A percentile compares a stretch with the other conserved stretches of the same genome.
These are phyloP conservation scores for Pterobdella sp. DNA, from an alignment of 2,888 invertebrate genomes.

Conservation along the genomic window DNA sequence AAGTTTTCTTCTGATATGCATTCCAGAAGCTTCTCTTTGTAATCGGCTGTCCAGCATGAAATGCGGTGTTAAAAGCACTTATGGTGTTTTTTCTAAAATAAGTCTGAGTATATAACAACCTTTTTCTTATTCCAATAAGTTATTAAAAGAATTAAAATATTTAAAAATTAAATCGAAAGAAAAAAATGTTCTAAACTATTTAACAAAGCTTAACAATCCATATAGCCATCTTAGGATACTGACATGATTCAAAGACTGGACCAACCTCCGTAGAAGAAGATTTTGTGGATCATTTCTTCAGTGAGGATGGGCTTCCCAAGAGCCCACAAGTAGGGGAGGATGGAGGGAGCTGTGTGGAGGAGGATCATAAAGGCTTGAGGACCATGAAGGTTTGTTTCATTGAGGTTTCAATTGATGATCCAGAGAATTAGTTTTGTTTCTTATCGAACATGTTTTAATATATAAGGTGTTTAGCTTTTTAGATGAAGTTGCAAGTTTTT, in stretches of 20 bases:
- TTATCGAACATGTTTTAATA: too few species aligned
- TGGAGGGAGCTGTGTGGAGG: constrained; percentile 63
- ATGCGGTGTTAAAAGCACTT: too few species aligned
- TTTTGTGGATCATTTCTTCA: constrained; percentile 77
- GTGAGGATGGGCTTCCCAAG: constrained; percentile 76
- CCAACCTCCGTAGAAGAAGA: constrained; percentile 68
- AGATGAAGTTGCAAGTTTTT: background rate
- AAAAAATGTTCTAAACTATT: background rate
- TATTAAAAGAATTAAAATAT: background rate
- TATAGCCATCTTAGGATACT: background rate
- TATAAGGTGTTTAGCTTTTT: too few species aligned
- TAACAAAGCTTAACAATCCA: background rate
- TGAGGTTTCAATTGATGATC: too few species aligned
- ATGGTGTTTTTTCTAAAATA: too few species aligned
- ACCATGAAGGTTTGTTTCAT: too few species aligned
- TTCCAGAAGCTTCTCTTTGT: constrained; percentile 61
- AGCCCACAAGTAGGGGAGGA: constrained; percentile 74
- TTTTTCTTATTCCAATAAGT: background rate
- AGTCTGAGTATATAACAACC: too few species aligned
- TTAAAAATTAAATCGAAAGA: background rate
- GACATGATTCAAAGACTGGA: constrained; percentile 7
- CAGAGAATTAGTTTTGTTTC: too few species aligned
- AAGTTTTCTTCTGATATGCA: constrained; percentile 37
- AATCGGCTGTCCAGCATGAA: constrained; percentile 48
- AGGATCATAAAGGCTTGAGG: background rate